These are phyloP conservation scores for Tretioscincus oriximinensis DNA, from an alignment of 2,113 vertebrate genomes.

Conservation along the genomic window DNA sequence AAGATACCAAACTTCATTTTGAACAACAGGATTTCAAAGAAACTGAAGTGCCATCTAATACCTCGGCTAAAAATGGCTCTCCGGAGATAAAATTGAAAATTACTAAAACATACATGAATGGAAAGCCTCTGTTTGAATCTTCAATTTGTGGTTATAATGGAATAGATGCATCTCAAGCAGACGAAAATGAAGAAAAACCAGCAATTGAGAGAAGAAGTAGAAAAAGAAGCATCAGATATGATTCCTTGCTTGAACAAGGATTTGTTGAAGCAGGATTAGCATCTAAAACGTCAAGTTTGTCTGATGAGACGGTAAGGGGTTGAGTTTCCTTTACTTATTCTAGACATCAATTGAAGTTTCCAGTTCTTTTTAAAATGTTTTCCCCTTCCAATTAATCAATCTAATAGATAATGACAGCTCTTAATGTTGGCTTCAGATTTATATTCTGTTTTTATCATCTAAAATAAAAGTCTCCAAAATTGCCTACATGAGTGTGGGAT, in stretches of 20 bases:
- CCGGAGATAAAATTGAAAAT: slow-evolving; percentile 90
- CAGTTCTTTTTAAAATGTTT: background rate
- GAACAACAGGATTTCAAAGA: slow-evolving; percentile 82
- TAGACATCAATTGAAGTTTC: too few relatives aligned
- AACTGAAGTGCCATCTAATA: slow-evolving; percentile 77
- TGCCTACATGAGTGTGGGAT: too few relatives aligned
- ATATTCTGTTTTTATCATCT: background rate
- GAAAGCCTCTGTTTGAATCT: slow-evolving; percentile 83
- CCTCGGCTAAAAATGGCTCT: slow-evolving; percentile 79
- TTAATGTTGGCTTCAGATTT: background rate
- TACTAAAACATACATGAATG: slow-evolving; percentile 88
- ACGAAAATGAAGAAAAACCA: slow-evolving; percentile 70
- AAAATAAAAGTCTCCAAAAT: too few relatives aligned
- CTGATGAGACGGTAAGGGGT: slow-evolving; percentile 70
- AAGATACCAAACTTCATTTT: slow-evolving; percentile 77
- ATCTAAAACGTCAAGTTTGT: slow-evolving; percentile 62
- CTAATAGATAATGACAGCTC: background rate
- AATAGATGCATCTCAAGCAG: slow-evolving; percentile 65
- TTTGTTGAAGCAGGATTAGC: slow-evolving; percentile 63
- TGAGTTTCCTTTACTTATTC: background rate
- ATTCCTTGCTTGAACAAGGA: slow-evolving; percentile 72
- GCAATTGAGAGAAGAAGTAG: slow-evolving; percentile 74
- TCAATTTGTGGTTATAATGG: slow-evolving; percentile 81
- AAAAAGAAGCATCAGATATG: slow-evolving; percentile 78
- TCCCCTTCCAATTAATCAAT: background rate